phyloP scores from a whole-genome alignment of 1,140 invertebrate species.

The Dendroctonus ponderosae region DNA sequence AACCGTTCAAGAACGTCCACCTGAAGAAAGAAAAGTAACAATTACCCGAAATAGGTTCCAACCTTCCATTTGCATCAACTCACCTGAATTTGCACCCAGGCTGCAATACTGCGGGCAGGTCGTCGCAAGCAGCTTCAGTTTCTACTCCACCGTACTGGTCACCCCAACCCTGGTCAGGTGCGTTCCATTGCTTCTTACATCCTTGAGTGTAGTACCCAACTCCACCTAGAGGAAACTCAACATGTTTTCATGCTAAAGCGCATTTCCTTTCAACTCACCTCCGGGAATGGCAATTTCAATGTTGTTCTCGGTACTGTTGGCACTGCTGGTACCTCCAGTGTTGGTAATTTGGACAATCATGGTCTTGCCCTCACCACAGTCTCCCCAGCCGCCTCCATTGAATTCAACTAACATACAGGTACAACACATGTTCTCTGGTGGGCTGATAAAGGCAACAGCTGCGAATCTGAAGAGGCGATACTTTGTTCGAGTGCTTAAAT shows the following conservation, averaged over 20 bases:
- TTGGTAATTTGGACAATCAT: constrained; percentile 30
- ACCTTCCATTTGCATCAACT: background rate
- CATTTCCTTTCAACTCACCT: constrained; percentile 4
- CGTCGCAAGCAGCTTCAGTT: constrained; percentile 23
- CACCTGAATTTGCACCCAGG: constrained; percentile 30
- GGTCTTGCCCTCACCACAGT: constrained; percentile 17
- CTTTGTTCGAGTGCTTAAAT: background rate
- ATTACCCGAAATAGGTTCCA: background rate
- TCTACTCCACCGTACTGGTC: constrained; percentile 27
- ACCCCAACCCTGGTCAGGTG: constrained; percentile 32
- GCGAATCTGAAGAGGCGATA: constrained; percentile 1
- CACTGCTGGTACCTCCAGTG: constrained; percentile 23
- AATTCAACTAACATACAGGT: constrained; percentile 25
- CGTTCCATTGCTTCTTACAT: constrained; percentile 28
- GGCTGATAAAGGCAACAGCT: constrained; percentile 22
- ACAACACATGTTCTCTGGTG: constrained; percentile 30
- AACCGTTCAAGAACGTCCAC: constrained; percentile 21
- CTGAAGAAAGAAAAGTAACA: constrained; percentile 4
- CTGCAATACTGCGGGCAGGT: constrained; percentile 22
- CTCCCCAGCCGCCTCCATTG: constrained; percentile 13
- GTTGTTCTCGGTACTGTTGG: constrained; percentile 22
- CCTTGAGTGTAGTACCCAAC: constrained; percentile 26
- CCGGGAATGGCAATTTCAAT: constrained; percentile 30
- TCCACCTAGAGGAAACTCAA: constrained; percentile 16
- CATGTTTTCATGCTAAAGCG: background rate